A percentile compares a stretch with the other conserved stretches of the same genome.
Conservation (phyloP, 2,888 invertebrate genomes). For the Periphyllus acericola region DNA sequence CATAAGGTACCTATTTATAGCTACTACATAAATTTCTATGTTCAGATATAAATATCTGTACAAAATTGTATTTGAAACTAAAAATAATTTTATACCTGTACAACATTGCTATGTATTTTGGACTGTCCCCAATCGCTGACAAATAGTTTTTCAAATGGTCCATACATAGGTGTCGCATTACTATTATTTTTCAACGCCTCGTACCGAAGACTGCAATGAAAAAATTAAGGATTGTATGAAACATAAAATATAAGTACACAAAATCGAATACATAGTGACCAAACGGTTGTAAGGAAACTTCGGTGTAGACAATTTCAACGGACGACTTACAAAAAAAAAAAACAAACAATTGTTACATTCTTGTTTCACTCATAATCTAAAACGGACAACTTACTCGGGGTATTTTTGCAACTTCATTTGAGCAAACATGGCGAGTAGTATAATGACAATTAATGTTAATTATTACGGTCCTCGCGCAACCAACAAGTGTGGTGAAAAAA, state of each 20-base stretch:
- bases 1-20: too few relatives aligned
- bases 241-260: not conserved
- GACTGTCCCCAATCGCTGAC: slow-evolving; percentile 50
- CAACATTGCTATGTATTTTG: slow-evolving; percentile 1
- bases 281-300: not conserved
- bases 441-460: too few relatives aligned
- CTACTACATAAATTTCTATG: too few relatives aligned
- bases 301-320: not conserved
- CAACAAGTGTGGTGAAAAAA: too few relatives aligned
- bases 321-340: not conserved
- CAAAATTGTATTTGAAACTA: not conserved
- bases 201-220: slow-evolving; percentile 13
- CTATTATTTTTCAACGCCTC: slow-evolving; percentile 13
- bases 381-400: not conserved
- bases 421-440: not conserved
- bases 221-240: not conserved
- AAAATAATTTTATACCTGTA: slow-evolving; percentile 16
- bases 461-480: too few relatives aligned
- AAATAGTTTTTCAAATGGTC: slow-evolving; percentile 40
- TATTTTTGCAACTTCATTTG: not conserved
- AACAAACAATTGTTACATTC: too few relatives aligned
- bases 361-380: too few relatives aligned
- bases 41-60: not conserved
- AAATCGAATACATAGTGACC: too few relatives aligned
- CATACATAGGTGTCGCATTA: slow-evolving; percentile 22